Conservation (phyloP, 2,113 vertebrate species). For the Myiopsitta monachus region DNA sequence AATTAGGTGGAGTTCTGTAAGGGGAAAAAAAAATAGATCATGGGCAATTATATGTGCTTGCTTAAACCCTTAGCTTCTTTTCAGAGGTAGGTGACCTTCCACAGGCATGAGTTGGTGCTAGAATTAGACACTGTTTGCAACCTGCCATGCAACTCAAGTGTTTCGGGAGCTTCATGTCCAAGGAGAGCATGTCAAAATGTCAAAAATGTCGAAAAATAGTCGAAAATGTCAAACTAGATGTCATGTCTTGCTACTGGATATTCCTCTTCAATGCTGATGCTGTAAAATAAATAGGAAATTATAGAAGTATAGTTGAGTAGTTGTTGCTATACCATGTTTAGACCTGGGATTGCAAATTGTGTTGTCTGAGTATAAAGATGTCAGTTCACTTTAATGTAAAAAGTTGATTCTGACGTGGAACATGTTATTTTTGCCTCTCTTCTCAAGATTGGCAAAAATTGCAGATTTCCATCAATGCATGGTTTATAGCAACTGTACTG, state of each 20-base stretch:
- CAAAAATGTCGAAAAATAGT: not conserved
- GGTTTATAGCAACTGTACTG: not conserved
- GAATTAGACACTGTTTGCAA: not conserved
- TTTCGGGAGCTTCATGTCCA: rapidly evolving
- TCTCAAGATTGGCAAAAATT: not conserved
- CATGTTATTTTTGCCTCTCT: not conserved
- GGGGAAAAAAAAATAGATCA: not conserved
- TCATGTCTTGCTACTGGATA: not conserved
- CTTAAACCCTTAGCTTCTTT: not conserved
- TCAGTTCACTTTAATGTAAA: not conserved
- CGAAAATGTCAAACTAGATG: not conserved
- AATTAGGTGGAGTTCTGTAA: not conserved
- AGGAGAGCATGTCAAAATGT: not conserved
- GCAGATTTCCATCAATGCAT: rapidly evolving
- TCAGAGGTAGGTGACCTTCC: not conserved
- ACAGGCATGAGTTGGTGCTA: not conserved
- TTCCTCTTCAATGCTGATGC: not conserved
- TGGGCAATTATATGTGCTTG: not conserved
- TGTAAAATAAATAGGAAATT: not conserved
- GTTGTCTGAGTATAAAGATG: not conserved
- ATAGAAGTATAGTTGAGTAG: not conserved
- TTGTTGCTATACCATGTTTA: not conserved
- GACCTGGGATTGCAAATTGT: not conserved
- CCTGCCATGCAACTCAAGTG: not conserved
- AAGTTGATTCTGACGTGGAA: not conserved